Evolutionary conservation across 2,113 vertebrate genomes (phyloP).

Genomic region (Saimiri boliviensis): DNA sequence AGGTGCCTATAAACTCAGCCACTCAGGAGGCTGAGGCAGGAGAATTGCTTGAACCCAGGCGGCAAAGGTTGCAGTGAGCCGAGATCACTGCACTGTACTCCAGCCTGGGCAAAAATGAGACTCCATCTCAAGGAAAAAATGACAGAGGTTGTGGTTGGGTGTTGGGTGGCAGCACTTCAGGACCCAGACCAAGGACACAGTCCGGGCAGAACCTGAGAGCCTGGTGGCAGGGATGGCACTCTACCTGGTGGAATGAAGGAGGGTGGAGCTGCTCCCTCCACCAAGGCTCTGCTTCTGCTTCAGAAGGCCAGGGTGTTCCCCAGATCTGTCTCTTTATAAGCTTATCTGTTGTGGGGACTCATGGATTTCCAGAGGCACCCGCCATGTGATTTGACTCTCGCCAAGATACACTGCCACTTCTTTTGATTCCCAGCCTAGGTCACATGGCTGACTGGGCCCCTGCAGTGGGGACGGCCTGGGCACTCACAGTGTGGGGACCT

Average conservation of each 20-base stretch:
- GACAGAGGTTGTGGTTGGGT: too few species aligned
- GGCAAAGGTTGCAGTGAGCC: too few species aligned
- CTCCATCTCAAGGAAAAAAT: too few species aligned
- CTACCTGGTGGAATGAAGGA: neutral
- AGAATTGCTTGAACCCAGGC: too few species aligned
- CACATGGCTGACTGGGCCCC: neutral
- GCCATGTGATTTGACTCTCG: neutral
- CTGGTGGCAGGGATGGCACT: accelerated
- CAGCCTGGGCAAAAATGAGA: too few species aligned
- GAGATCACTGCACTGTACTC: too few species aligned
- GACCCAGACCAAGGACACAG: neutral
- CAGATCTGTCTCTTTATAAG: accelerated
- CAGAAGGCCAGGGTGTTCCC: too few species aligned
- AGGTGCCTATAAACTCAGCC: too few species aligned
- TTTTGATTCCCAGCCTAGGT: neutral
- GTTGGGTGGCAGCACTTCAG: neutral
- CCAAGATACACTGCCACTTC: neutral
- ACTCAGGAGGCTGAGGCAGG: too few species aligned
- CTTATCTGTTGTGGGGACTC: accelerated
- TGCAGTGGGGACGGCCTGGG: neutral
- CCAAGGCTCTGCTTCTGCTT: too few species aligned
- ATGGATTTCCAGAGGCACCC: accelerated
- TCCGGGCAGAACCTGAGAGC: neutral
- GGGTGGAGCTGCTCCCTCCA: neutral
- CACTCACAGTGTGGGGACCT: neutral